A percentile compares a stretch with the other conserved stretches of the same genome.
Evolutionary conservation across 2,888 invertebrate genomes (phyloP).

Genomic region (Polydesmus complanatus): DNA sequence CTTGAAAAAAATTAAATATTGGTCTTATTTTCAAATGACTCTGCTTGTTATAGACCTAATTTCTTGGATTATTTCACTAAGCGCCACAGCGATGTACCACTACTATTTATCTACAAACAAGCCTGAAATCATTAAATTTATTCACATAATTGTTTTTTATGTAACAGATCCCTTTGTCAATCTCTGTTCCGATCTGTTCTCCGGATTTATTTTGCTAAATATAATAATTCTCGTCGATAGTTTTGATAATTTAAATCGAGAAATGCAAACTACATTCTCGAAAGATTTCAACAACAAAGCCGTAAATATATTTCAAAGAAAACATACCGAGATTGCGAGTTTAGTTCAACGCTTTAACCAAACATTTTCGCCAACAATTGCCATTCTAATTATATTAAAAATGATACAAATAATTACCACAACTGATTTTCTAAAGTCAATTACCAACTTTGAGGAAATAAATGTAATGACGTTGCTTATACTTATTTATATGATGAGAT

Average conservation of each 20-base stretch:
- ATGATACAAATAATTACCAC: neutral
- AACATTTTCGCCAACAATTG: neutral
- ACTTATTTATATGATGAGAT: neutral
- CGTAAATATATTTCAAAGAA: neutral
- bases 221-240: neutral
- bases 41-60: no score
- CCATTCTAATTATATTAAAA: neutral
- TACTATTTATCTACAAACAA: no score
- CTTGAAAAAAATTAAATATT: no score
- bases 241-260: neutral
- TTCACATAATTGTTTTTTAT: no score
- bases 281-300: neutral
- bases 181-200: neutral
- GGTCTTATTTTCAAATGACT: no score
- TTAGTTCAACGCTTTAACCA: neutral
- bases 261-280: no score
- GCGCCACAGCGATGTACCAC: no score
- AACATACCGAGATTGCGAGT: neutral
- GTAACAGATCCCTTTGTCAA: neutral
- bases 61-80: no score
- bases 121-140: no score
- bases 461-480: neutral
- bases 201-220: neutral
- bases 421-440: neutral
- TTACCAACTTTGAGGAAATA: neutral